Conservation (phyloP, 2,113 vertebrate species). For the Cinclus cinclus region DNA sequence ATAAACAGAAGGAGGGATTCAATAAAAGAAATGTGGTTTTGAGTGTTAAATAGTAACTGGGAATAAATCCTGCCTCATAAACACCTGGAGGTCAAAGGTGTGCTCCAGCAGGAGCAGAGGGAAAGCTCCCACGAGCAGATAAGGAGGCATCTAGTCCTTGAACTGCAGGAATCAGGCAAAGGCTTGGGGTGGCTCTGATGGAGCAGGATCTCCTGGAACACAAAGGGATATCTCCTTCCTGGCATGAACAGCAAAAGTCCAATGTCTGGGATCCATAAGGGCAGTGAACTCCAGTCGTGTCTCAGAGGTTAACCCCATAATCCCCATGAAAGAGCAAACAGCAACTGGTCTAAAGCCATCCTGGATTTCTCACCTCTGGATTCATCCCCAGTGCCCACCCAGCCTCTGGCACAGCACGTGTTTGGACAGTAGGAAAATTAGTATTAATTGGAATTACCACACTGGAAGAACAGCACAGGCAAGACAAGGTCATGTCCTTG, state of each 20-base stretch:
- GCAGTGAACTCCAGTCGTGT: rapidly evolving
- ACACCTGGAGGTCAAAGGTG: constrained; percentile 49
- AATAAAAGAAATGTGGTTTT: constrained; percentile 20
- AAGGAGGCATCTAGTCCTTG: neutral
- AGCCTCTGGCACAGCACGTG: rapidly evolving
- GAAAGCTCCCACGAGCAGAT: constrained; percentile 2
- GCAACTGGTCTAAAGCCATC: neutral
- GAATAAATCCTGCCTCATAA: neutral
- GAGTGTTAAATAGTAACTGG: constrained; percentile 59
- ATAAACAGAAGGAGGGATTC: neutral
- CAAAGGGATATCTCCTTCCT: neutral
- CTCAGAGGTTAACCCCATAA: neutral
- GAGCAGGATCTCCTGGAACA: neutral
- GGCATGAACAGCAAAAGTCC: neutral
- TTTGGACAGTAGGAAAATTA: neutral
- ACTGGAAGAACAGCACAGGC: neutral
- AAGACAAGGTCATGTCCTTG: neutral
- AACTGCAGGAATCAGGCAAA: neutral
- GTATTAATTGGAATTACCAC: neutral
- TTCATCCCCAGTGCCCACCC: neutral
- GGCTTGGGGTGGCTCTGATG: neutral
- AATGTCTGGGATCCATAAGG: neutral
- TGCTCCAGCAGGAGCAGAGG: neutral
- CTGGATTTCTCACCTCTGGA: neutral
- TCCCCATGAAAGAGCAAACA: neutral